Conservation (phyloP, 2,888 invertebrate genomes). For the Physocephala rufipes region DNA sequence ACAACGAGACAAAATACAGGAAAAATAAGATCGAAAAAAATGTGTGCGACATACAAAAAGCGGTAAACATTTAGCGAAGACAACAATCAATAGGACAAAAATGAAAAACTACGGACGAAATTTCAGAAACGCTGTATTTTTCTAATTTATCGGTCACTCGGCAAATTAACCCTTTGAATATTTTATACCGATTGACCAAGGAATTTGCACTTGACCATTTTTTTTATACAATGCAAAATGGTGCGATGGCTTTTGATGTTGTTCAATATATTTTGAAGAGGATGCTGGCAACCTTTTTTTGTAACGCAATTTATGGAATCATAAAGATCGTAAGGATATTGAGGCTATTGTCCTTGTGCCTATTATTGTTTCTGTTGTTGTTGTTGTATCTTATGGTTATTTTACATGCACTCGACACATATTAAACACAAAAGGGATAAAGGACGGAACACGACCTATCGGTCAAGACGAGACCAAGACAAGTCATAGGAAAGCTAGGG, state of each 20-base stretch:
- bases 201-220: constrained; percentile 1
- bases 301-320: constrained; percentile 3
- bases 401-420: neutral
- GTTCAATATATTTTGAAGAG: neutral
- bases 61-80: neutral
- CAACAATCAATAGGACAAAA: neutral
- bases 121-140: neutral
- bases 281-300: neutral
- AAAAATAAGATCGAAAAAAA: neutral
- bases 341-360: neutral
- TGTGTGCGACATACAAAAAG: neutral
- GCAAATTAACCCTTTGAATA: neutral
- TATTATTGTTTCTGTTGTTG: neutral
- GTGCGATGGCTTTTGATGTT: neutral
- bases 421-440: neutral
- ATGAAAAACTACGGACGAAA: neutral
- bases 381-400: no score
- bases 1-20: neutral
- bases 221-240: neutral
- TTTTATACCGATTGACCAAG: constrained; percentile 6
- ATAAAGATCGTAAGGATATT: constrained; percentile 8
- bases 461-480: neutral
- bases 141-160: no score
- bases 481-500: no score
- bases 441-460: neutral